These are phyloP conservation scores for Leptinotarsa haldemani DNA, from an alignment of 2,888 invertebrate genomes.

Conservation along the genomic window DNA sequence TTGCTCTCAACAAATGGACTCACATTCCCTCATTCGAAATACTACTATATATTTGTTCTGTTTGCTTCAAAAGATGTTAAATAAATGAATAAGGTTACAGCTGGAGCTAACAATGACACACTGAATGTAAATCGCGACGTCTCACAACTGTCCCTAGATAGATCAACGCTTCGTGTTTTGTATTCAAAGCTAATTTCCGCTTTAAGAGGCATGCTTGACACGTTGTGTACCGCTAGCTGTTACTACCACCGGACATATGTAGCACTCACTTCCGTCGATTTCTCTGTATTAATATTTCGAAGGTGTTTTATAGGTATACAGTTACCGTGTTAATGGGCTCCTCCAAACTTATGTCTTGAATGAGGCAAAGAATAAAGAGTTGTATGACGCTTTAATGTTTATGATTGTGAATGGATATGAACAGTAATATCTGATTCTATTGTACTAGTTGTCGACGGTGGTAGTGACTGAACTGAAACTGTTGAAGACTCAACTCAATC, in stretches of 20 bases:
- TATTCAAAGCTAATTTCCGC: conserved; percentile 54
- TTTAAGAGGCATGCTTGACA: conserved; percentile 48
- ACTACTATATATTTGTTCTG: too few relatives aligned
- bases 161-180: conserved; percentile 51
- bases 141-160: conserved; percentile 44
- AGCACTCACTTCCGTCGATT: conserved; percentile 45
- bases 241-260: conserved; percentile 50
- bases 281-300: conserved; percentile 42
- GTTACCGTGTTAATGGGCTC: conserved; percentile 36
- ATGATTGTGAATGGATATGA: conserved; percentile 9
- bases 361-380: conserved; percentile 34
- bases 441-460: background rate
- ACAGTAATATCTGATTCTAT: background rate
- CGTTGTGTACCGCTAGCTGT: conserved; percentile 49
- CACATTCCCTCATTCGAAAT: too few relatives aligned
- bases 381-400: conserved; percentile 40
- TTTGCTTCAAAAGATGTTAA: too few relatives aligned
- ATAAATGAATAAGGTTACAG: too few relatives aligned
- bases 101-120: conserved; percentile 33
- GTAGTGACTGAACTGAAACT: background rate
- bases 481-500: too few relatives aligned
- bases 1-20: too few relatives aligned
- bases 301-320: conserved; percentile 38
- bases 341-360: conserved; percentile 31
- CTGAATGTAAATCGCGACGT: conserved; percentile 43